phyloP scores from a whole-genome alignment of 2,888 invertebrate species.

The Keiferia lycopersicella region DNA sequence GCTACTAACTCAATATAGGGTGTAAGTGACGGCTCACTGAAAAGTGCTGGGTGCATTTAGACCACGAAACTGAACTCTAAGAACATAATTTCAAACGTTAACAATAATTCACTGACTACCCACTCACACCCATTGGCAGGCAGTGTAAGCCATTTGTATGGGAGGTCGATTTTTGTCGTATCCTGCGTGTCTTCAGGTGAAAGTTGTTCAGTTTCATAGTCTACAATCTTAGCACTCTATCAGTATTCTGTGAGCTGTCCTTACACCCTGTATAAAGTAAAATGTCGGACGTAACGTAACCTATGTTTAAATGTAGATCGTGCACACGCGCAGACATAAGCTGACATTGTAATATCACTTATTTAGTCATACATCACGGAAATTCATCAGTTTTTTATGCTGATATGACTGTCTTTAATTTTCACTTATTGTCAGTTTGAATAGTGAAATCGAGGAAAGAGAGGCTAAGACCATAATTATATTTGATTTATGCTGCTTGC shows the following conservation, averaged over 20 bases:
- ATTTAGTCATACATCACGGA: conserved; percentile 19
- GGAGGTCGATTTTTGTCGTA: no score
- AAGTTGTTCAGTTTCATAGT: no score
- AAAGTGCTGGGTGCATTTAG: no score
- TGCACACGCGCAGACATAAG: not conserved
- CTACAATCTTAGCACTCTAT: no score
- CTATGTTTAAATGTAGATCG: conserved; percentile 8
- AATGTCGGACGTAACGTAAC: not conserved
- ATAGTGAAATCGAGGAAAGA: not conserved
- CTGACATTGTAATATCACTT: not conserved
- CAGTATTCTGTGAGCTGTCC: no score
- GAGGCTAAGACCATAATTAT: conserved; percentile 1
- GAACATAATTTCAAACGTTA: no score
- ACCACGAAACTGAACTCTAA: no score
- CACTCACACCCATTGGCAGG: no score
- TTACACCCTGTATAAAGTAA: not conserved
- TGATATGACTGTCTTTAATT: conserved; percentile 2
- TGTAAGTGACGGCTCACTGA: no score
- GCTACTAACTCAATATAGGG: not conserved
- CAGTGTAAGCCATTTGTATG: no score
- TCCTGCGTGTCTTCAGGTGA: no score
- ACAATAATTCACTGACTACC: no score
- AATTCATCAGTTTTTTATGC: conserved; percentile 14
- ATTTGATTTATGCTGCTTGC: not conserved
- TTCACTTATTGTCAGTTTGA: conserved; percentile 15